Percentiles rank a stretch among this genome's conserved stretches.
These are phyloP conservation scores for Cancer borealis DNA, from an alignment of 2,888 invertebrate genomes.

Conservation along the genomic window DNA sequence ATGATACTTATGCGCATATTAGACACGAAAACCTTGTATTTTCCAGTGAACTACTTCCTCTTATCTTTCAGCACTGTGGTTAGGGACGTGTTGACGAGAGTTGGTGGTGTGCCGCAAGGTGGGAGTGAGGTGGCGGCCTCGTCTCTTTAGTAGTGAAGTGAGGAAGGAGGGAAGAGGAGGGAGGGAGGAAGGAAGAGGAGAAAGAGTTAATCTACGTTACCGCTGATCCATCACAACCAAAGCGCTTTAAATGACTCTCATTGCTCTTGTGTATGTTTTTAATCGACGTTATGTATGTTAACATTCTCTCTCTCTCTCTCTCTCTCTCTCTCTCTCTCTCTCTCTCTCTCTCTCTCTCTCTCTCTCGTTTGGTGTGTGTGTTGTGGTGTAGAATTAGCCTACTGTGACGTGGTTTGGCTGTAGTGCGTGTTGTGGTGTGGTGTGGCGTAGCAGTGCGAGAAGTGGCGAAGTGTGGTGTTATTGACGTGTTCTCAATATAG, in stretches of 20 bases:
- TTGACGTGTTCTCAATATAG: too few relatives aligned
- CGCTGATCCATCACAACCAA: not conserved
- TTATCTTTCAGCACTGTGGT: too few relatives aligned
- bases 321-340: slow-evolving; percentile 51
- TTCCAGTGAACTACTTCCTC: too few relatives aligned
- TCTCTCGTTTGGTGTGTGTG: not conserved
- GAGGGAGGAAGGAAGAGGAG: slow-evolving; percentile 44
- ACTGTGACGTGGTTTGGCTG: not conserved
- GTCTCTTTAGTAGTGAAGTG: not conserved
- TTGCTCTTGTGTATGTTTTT: not conserved
- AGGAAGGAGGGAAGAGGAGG: slow-evolving; percentile 11
- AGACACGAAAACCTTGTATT: too few relatives aligned
- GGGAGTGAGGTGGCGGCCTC: too few relatives aligned
- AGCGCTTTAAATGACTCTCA: not conserved
- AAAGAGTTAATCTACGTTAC: slow-evolving; percentile 11
- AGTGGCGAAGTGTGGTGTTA: not conserved
- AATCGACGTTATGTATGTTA: not conserved
- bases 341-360: slow-evolving; percentile 27
- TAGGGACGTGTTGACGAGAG: too few relatives aligned
- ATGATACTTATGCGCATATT: too few relatives aligned
- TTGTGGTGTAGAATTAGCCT: not conserved
- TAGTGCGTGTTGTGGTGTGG: not conserved
- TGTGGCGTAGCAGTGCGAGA: not conserved
- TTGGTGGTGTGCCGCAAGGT: too few relatives aligned
- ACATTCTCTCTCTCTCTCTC: slow-evolving; percentile 46